Evolutionary conservation across 2,797 vertebrate genomes (phyloP).

Genomic region (Melanotaenia parkinsoni): DNA sequence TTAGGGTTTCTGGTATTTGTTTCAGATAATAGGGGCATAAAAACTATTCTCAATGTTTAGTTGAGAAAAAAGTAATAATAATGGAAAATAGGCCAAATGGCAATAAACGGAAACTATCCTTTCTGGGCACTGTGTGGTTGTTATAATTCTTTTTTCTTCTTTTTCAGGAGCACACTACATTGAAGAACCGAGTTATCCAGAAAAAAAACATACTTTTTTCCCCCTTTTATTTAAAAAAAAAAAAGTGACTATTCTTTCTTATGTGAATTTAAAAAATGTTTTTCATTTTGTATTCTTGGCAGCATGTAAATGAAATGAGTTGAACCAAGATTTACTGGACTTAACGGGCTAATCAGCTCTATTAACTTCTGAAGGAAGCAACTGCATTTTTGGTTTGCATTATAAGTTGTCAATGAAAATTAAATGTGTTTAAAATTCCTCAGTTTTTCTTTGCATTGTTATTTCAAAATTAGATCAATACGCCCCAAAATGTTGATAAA

Average conservation of each 20-base stretch:
- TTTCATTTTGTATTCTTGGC: not conserved
- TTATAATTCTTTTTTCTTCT: not conserved
- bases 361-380: not conserved
- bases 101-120: not conserved
- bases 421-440: not conserved
- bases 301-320: slow-evolving; percentile 35
- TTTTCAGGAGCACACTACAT: slow-evolving; percentile 36
- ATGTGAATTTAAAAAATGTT: not conserved
- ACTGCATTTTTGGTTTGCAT: not conserved
- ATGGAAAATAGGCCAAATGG: not conserved
- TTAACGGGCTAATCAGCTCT: not conserved
- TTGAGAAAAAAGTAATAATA: not conserved
- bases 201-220: not conserved
- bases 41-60: too few species aligned
- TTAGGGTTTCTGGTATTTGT: too few species aligned
- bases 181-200: slow-evolving; percentile 22
- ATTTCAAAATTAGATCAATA: not conserved
- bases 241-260: not conserved
- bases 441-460: not conserved
- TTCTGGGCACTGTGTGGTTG: not conserved
- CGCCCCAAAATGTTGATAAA: not conserved
- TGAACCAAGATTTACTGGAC: too few species aligned
- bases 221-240: not conserved
- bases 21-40: too few species aligned
- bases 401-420: not conserved